These are phyloP conservation scores for Laticauda colubrina DNA, from an alignment of 2,113 vertebrate species.

Conservation along the genomic window DNA sequence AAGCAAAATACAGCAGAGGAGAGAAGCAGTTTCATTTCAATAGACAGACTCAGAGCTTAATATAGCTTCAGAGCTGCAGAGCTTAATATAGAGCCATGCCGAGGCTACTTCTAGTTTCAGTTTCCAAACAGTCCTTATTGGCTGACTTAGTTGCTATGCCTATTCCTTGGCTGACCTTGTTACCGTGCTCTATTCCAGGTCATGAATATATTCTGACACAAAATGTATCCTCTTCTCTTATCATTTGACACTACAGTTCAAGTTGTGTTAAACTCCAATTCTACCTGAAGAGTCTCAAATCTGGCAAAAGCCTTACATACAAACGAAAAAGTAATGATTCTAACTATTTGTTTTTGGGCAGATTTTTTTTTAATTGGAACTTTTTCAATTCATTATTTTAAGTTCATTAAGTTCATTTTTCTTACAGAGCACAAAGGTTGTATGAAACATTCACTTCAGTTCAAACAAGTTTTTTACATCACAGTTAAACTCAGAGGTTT, in stretches of 20 bases:
- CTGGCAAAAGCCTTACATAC: background rate
- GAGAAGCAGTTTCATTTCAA: too few relatives aligned
- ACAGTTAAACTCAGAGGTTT: background rate
- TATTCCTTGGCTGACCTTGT: too few relatives aligned
- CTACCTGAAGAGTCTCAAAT: background rate
- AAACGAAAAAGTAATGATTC: background rate
- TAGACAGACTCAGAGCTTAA: too few relatives aligned
- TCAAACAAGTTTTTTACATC: background rate
- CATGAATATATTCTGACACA: too few relatives aligned
- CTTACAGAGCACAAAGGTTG: background rate
- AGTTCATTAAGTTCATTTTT: background rate
- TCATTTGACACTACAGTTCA: background rate
- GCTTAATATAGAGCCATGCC: too few relatives aligned
- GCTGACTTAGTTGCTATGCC: too few relatives aligned
- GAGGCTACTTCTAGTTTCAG: too few relatives aligned
- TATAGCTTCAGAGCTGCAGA: too few relatives aligned
- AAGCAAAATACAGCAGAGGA: too few relatives aligned
- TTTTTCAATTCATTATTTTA: background rate
- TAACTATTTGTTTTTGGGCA: background rate
- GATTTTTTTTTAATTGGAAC: background rate
- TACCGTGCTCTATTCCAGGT: too few relatives aligned
- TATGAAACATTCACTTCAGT: background rate
- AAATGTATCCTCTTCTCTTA: background rate
- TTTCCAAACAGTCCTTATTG: too few relatives aligned
- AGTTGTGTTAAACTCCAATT: background rate